phyloP scores from a whole-genome alignment of 2,797 vertebrate species.

The Melopsittacus undulatus region DNA sequence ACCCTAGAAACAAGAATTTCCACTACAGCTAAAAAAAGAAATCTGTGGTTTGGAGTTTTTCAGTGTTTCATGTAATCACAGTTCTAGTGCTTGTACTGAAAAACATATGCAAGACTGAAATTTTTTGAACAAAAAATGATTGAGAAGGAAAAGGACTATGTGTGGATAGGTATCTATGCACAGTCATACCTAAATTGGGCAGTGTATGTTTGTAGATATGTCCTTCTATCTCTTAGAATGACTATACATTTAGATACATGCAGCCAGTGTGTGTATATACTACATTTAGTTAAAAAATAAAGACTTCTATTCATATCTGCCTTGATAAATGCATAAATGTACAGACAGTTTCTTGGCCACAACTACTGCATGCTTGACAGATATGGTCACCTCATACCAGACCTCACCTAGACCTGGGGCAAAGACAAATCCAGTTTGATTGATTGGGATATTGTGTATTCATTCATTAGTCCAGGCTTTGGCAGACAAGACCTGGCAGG shows the following conservation, averaged over 20 bases:
- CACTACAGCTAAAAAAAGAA: conserved; percentile 29
- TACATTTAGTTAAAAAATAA: conserved; percentile 51
- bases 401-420: conserved; percentile 82
- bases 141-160: not conserved
- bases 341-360: conserved; percentile 77
- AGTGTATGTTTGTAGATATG: not conserved
- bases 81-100: conserved; percentile 43
- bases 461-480: conserved; percentile 83
- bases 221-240: not conserved
- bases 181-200: not conserved
- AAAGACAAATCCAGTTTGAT: conserved; percentile 81
- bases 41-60: conserved; percentile 44
- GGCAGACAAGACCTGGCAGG: conserved; percentile 86
- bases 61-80: conserved; percentile 37
- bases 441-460: conserved; percentile 82
- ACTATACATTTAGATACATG: not conserved
- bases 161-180: not conserved
- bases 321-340: conserved; percentile 75
- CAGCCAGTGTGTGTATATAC: not conserved
- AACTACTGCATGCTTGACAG: conserved; percentile 72
- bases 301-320: conserved; percentile 70
- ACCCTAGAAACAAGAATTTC: not conserved
- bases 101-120: conserved; percentile 55
- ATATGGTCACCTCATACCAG: conserved; percentile 83
- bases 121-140: conserved; percentile 11